Evolutionary conservation across 2,888 invertebrate species (phyloP), one percentile per base, ranked within the genome.

Genomic region (Hecatera dysodea): DNA sequence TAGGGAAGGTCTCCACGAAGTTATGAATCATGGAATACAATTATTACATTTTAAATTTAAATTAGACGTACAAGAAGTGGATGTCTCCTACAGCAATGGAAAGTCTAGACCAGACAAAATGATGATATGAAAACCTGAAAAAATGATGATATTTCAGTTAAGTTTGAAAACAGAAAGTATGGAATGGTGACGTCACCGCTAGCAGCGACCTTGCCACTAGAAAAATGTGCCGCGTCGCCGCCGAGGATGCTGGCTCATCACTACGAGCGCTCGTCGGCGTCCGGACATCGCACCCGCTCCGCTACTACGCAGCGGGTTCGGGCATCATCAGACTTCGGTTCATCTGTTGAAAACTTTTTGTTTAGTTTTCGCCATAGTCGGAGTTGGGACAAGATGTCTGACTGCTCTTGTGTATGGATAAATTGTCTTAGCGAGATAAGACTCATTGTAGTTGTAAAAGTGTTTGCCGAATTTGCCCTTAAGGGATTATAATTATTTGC

Each of bases 211-310:
- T 96, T 96, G 96, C 94, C 87, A 94, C 95, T 95, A 93, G 95
- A 96, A 96, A 96, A 96, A 96, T 96, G 95, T 96, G 96, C 96
- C 94, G 95, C 93, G 95, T 95, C 91, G 94, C 82, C 89, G 87
- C 87, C 83, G 90, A 90, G 89, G 87, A 82, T 88, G 95, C 95
- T 93, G 89, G 92, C 93, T 95, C 95, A 94, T 93, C 95, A 94
- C 88, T 87, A 88, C 88, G 78, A 63, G 71, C 88, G 87, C 80
- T 80, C 85, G 87, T 86, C 80, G 84, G 83, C 87, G 89, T 85
- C 86, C 83, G 85, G 84, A 66, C 86, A 84, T 87, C 89, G 87
- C 90, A 86, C 90, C 87, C 90, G 84, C 80, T 88, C 82, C 89
- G 87, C 86, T 78, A 78, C 79, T 75, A 60, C 53, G 53, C 72